phyloP scores from a whole-genome alignment of 2,797 vertebrate genomes.

The Allobates femoralis region DNA sequence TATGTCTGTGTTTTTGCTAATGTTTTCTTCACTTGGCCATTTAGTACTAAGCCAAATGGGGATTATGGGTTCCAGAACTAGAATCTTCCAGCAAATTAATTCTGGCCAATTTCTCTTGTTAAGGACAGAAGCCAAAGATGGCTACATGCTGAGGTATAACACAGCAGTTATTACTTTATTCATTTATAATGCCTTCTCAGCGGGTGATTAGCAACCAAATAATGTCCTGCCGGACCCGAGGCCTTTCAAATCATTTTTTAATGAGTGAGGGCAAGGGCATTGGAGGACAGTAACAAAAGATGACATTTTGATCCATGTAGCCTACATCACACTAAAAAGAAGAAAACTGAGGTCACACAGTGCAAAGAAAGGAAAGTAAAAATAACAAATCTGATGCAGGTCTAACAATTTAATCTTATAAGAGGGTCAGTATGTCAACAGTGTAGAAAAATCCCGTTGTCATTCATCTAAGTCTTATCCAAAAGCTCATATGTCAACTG shows the following conservation, averaged over 20 bases:
- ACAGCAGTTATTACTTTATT: slow-evolving; percentile 51
- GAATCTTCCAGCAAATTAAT: slow-evolving; percentile 47
- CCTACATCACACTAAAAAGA: slow-evolving; percentile 1
- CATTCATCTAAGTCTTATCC: not conserved
- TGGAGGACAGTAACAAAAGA: not conserved
- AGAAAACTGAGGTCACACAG: slow-evolving; percentile 25
- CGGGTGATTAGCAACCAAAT: slow-evolving; percentile 38
- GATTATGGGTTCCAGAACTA: slow-evolving; percentile 16
- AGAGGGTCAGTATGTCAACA: slow-evolving; percentile 34
- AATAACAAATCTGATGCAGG: not conserved
- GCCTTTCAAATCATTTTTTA: slow-evolving; percentile 39
- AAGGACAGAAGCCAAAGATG: slow-evolving; percentile 48
- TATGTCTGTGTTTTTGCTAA: slow-evolving; percentile 59
- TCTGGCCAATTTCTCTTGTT: slow-evolving; percentile 57
- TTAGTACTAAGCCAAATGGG: not conserved
- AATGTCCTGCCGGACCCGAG: slow-evolving; percentile 51
- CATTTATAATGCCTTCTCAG: slow-evolving; percentile 58
- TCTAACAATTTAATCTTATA: slow-evolving; percentile 14
- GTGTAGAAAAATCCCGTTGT: not conserved
- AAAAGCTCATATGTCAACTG: not conserved
- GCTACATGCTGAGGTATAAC: slow-evolving; percentile 60
- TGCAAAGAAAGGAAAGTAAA: not conserved
- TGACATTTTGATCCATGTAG: slow-evolving; percentile 36
- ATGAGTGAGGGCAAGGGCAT: slow-evolving; percentile 32
- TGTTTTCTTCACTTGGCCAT: slow-evolving; percentile 41